Evolutionary conservation across 2,888 invertebrate genomes (phyloP), one percentile per base, ranked within the genome.

Genomic region (Dryobota labecula): DNA sequence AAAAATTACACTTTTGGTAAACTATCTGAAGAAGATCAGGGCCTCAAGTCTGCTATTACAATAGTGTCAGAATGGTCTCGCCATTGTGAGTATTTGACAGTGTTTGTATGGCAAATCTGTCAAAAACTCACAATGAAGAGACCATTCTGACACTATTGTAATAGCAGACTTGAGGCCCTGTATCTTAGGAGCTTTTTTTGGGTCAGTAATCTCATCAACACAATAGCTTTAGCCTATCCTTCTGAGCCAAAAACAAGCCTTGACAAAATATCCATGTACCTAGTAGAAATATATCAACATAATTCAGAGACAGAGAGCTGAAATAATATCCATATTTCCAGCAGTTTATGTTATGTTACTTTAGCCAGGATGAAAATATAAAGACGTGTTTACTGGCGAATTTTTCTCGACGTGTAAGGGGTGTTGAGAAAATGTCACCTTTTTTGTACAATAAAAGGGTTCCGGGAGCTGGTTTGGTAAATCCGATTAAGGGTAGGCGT

Each of bases 391-490:
- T 56, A 41, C 27, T n/a, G 33, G 0, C 0, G 24, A 45, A 18
- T 47, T 41, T 73, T 3, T 33, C 30, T 3, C 20, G 7, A 53
- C 18, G 24, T 41, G n/a, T 24, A 9, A 51, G 9, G 6, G 18
- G 24, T 41, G 0, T 41, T 20, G 8, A 27, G 41, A 30, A 61
- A n/a, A 54, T 64, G n/a, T 57, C 49, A 11, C 47, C 15, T 41
- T 64, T 54, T 61, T n/a, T 63, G 33, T 56, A 56, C 27, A n/a
- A 13, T 36, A n/a, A 33, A 27, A 56, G 41, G 53, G n/a, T 27
- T 15, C 3, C 15, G 51, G n/a, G 7, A 63, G 27, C n/a, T n/a
- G 4, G 64, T 63, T 47, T 41, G 13, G 53, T 54, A 54, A 54
- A 73, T 74, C 38, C 2, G 30, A 56, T 45, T 53, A 45, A 20